Conservation (phyloP, 2,888 invertebrate genomes). For the Chymomyza procnemis region DNA sequence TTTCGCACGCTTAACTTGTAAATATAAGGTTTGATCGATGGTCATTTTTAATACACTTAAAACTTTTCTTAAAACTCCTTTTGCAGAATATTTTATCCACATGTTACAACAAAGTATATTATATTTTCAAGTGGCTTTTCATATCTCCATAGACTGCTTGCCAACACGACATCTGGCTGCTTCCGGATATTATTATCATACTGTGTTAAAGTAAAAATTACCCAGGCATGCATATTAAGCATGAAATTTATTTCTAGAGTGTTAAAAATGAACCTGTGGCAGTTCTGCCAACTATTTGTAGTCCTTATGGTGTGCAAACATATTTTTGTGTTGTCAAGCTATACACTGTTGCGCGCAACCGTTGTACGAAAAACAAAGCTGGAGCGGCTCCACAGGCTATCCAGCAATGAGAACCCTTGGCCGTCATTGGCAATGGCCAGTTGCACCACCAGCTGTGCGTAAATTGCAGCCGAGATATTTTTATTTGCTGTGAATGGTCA, state of each 20-base stretch:
- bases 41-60: no score
- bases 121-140: background rate
- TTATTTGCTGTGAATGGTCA: slow-evolving; percentile 67
- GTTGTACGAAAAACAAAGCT: slow-evolving; percentile 2
- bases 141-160: slow-evolving; percentile 33
- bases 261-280: background rate
- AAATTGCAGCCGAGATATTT: slow-evolving; percentile 70
- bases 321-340: slow-evolving; percentile 64
- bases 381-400: slow-evolving; percentile 5
- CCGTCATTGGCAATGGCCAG: slow-evolving; percentile 25
- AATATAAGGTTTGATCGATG: no score
- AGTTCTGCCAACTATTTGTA: slow-evolving; percentile 46
- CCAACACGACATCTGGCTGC: slow-evolving; percentile 63
- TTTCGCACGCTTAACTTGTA: no score
- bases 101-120: background rate
- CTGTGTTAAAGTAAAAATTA: slow-evolving; percentile 68
- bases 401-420: slow-evolving; percentile 14
- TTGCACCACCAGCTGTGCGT: slow-evolving; percentile 70
- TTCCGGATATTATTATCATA: slow-evolving; percentile 66
- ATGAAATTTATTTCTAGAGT: slow-evolving; percentile 61
- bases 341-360: slow-evolving; percentile 21
- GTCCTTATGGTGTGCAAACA: slow-evolving; percentile 74
- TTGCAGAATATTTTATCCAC: no score
- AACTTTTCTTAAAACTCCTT: no score
- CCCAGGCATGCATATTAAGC: slow-evolving; percentile 71